Conservation (phyloP, 2,888 invertebrate species). For the Atrina japonica region DNA sequence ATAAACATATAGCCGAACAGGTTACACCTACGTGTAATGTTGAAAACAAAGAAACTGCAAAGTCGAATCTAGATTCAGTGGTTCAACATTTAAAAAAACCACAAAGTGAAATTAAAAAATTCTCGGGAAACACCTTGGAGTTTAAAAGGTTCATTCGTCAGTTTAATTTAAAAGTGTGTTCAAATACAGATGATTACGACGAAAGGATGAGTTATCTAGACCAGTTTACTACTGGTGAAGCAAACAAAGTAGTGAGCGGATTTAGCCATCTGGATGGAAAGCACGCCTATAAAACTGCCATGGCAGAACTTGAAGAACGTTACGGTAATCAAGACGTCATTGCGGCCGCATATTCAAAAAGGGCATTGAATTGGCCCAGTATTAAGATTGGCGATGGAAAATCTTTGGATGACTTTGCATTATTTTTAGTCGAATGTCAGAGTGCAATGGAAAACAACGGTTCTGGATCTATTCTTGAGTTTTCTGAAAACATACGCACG, state of each 20-base stretch:
- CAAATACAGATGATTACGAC: slow-evolving; percentile 35
- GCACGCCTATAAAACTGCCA: slow-evolving; percentile 18
- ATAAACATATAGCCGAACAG: no score
- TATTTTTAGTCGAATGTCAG: slow-evolving; percentile 39
- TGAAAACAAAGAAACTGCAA: no score
- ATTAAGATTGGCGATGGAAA: slow-evolving; percentile 23
- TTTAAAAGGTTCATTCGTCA: slow-evolving; percentile 37
- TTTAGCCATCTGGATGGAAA: slow-evolving; percentile 14
- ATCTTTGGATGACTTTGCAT: slow-evolving; percentile 32
- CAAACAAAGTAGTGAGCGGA: slow-evolving; percentile 35
- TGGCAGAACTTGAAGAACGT: slow-evolving; percentile 33
- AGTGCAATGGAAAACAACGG: slow-evolving; percentile 21
- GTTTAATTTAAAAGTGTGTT: slow-evolving; percentile 30
- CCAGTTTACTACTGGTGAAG: slow-evolving; percentile 33
- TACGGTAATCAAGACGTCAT: slow-evolving; percentile 35
- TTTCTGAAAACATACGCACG: slow-evolving; percentile 24
- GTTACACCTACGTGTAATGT: no score
- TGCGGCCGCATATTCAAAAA: slow-evolving; percentile 19
- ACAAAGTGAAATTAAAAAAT: slow-evolving; percentile 34
- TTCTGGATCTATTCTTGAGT: slow-evolving; percentile 14
- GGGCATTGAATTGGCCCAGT: slow-evolving; percentile 5
- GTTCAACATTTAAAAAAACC: slow-evolving; percentile 34
- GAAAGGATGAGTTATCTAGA: slow-evolving; percentile 22
- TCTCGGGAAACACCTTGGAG: slow-evolving; percentile 37
- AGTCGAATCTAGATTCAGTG: slow-evolving; percentile 5